Evolutionary conservation across 1,140 invertebrate species (phyloP), one percentile per base, ranked within the genome.

Genomic region (Neocloeon triangulifer): DNA sequence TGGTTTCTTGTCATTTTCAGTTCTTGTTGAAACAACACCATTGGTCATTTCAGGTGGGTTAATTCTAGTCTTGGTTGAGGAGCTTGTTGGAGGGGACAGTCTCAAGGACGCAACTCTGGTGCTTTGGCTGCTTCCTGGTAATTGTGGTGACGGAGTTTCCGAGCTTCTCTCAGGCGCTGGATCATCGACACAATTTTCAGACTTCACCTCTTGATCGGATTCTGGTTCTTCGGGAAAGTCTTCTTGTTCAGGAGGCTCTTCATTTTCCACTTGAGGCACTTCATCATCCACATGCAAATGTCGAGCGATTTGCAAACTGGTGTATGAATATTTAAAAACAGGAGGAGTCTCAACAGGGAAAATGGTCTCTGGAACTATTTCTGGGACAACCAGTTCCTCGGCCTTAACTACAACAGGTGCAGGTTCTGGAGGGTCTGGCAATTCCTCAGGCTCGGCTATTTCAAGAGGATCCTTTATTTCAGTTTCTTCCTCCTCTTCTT

Each of bases 221-320:
- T 32, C 30, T 19, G 20, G 27, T 26, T 32, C 30, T 31, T 8
- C 15, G 2, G 14, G 9, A 19, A 9, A 8, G 14, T 9, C 4
- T 13, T 32, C 36, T n/a, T n/a, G n/a, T n/a, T n/a, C n/a, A n/a
- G n/a, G n/a, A 29, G 18, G 9, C 26, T 35, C 25, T 26, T 19
- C 36, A 28, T 22, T 35, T n/a, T 28, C 25, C 28, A 19, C 19
- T 19, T 28, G 10, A 17, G 15, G 33, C 4, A 18, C 32, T 33
- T 9, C 19, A 33, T 33, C 20, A 5, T 33, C 32, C 19, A 27
- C 10, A 5, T 28, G 19, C 18, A 12, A 13, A 27, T 26, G 13
- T 33, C 19, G 12, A 4, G 4, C 4, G 15, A 17, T 12, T 31
- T 13, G 12, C 6, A 4, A 12, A 17, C n/a, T 31, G 13, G 8